Base-by-base conservation (phyloP, 2,113 vertebrate species). In the Pterophyllum scalare region DNA sequence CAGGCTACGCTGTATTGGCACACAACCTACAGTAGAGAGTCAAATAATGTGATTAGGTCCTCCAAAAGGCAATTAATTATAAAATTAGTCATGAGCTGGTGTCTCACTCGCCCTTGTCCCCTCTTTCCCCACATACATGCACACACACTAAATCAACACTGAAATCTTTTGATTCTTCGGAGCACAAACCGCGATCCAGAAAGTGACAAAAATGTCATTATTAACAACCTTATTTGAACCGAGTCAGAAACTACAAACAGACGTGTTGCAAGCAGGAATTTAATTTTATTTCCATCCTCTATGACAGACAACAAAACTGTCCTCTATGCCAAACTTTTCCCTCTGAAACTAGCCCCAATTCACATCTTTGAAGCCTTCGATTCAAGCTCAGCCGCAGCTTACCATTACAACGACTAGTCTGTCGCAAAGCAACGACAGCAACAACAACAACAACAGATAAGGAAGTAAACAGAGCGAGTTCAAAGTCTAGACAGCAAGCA, bases 61-160 rank as follows among this genome's bases (percentile, higher is more conserved):
- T 92, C 90, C 89, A 90, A 94, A 93, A 92, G 90, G 91, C 92
- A 93, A 95, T 95, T 94, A 91, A 94, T 95, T 94, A 94, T 84
- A 86, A 92, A 95, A 94, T 93, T 93, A 94, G 93, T 94, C 91
- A 81, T 83, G 82, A 93, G 89, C 81, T 58, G 43, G 80, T 85
- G 89, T 92, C 92, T 72, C 61, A 65, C 26, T 72, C 11, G 7
- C 46, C 62, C 65, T 20, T 24, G 2, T 46, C 17, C 46, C 54
- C 67, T 52, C 26, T 54, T 26, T 12, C 46, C 54, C 7, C 49
- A 35, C 64, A 54, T 64, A 76, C 15, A 72, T 35, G 35, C 62
- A 59, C 17, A 9, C 80, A 9, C 80, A 49, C 77, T 64, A 19
- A 79, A 79, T 81, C 78, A 80, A 85, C 88, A 82, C 77, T 79